Evolutionary conservation across 2,888 invertebrate genomes (phyloP).

Genomic region (Psylliodes chrysocephalus): DNA sequence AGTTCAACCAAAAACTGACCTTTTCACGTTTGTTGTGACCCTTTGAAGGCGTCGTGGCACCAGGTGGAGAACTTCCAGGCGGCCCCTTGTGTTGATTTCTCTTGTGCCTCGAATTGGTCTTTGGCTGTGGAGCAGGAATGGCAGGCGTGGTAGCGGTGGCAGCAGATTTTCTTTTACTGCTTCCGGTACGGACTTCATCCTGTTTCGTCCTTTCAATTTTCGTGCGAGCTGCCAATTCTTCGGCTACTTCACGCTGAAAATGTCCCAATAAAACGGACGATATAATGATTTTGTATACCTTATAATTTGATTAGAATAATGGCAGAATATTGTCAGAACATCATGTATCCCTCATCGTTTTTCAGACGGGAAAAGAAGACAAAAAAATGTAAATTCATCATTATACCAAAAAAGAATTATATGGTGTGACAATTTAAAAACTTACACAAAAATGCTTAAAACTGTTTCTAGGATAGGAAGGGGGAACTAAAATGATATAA

Average conservation of each 20-base stretch:
- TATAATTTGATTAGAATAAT: neutral
- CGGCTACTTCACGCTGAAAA: constrained; percentile 77
- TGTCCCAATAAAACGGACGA: no score
- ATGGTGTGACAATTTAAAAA: no score
- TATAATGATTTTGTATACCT: no score
- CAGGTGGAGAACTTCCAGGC: constrained; percentile 33
- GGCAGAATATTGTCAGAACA: neutral
- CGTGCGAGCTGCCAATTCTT: constrained; percentile 76
- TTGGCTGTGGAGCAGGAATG: constrained; percentile 47
- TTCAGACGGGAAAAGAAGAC: constrained; percentile 29
- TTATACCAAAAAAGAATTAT: no score
- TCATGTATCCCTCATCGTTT: constrained; percentile 9
- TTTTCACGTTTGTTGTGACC: constrained; percentile 38
- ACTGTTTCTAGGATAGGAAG: no score
- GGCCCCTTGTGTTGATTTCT: constrained; percentile 44
- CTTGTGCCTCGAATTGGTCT: constrained; percentile 38
- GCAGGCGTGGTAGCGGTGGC: constrained; percentile 62
- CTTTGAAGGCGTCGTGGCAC: constrained; percentile 24
- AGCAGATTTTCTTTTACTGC: constrained; percentile 68
- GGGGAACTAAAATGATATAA: no score
- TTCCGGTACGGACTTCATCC: constrained; percentile 69
- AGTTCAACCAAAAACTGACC: constrained; percentile 28
- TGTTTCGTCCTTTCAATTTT: constrained; percentile 76
- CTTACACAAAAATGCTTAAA: no score
- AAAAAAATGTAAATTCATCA: constrained; percentile 17